These are phyloP conservation scores for Metacarcinus magister DNA, from an alignment of 2,888 invertebrate genomes.

Conservation along the genomic window DNA sequence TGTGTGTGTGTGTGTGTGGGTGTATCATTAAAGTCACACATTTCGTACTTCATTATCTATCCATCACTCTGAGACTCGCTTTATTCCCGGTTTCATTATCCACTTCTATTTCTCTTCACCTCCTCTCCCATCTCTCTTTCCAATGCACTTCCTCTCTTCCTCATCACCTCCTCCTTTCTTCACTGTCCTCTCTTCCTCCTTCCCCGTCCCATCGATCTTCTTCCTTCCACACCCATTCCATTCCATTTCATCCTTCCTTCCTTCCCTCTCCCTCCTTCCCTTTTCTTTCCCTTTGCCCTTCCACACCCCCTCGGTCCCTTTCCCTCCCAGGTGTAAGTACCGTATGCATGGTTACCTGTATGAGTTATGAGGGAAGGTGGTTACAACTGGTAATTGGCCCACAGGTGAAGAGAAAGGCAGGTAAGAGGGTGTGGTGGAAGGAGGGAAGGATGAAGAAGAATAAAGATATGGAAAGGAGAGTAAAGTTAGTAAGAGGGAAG, in stretches of 20 bases:
- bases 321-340: background rate
- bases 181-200: background rate
- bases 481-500: background rate
- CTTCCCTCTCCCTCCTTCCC: background rate
- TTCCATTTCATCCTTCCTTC: background rate
- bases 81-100: background rate
- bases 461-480: background rate
- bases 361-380: background rate
- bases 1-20: constrained; percentile 40
- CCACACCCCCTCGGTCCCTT: background rate
- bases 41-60: background rate
- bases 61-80: background rate
- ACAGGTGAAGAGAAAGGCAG: background rate
- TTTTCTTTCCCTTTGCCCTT: background rate
- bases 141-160: background rate
- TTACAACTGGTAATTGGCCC: background rate
- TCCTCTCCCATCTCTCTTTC: background rate
- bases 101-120: background rate
- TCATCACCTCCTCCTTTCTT: background rate
- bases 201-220: background rate
- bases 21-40: constrained; percentile 14
- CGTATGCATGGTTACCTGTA: background rate
- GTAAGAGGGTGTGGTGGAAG: background rate
- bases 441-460: background rate
- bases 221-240: background rate